Conservation (phyloP, 2,113 vertebrate species). For the Laticauda laticaudata region DNA sequence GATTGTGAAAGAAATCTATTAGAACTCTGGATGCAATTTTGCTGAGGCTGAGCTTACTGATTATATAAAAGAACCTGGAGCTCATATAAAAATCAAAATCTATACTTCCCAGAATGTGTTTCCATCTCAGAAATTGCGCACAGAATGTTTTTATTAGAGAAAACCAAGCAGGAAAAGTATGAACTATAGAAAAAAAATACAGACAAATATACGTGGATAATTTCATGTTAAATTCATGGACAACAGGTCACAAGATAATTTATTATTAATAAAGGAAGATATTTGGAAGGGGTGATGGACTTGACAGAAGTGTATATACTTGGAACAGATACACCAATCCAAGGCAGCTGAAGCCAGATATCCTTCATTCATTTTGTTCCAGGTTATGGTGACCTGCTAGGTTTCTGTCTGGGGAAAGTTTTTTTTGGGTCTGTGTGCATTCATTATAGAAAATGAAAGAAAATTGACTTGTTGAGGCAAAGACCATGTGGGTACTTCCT, state of each 20-base stretch:
- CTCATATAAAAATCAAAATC: neutral
- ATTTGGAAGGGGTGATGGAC: neutral
- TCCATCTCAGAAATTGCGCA: neutral
- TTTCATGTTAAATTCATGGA: neutral
- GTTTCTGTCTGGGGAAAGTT: neutral
- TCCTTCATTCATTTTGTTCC: neutral
- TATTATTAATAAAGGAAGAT: neutral
- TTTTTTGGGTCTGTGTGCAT: too few relatives aligned
- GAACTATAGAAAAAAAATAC: neutral
- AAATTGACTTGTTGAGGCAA: neutral
- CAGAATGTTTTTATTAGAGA: neutral
- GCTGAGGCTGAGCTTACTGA: neutral
- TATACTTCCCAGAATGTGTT: neutral
- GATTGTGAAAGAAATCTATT: neutral
- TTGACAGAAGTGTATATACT: neutral
- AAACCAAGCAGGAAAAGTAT: neutral
- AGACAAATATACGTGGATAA: neutral
- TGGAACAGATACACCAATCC: neutral
- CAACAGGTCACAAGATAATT: neutral
- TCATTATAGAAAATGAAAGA: neutral
- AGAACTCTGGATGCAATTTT: neutral
- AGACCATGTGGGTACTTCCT: neutral
- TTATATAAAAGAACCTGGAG: neutral
- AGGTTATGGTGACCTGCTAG: neutral
- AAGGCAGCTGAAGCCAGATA: neutral